phyloP scores from a whole-genome alignment of 2,113 vertebrate species.

The Thymallus thymallus region DNA sequence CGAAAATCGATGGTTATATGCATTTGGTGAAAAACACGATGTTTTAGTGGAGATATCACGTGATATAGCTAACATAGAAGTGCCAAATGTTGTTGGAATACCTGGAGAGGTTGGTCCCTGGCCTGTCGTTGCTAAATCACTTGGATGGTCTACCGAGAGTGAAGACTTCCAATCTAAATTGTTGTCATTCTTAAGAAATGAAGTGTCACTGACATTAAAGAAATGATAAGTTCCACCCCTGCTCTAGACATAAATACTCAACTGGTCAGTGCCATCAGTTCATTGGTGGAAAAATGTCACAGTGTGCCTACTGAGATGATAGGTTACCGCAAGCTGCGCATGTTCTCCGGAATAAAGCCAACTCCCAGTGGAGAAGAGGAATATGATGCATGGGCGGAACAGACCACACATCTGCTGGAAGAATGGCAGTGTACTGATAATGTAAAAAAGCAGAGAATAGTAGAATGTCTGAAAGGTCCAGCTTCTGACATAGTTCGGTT shows the following conservation, averaged over 20 bases:
- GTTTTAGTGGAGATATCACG: no score
- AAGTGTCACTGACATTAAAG: slow-evolving; percentile 14
- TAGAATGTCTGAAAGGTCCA: slow-evolving; percentile 29
- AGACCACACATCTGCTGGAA: slow-evolving; percentile 25
- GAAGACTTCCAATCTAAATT: background rate
- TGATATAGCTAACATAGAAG: no score
- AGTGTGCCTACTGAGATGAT: background rate
- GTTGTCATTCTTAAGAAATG: slow-evolving; percentile 3
- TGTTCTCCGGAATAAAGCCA: slow-evolving; percentile 25
- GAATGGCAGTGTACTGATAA: slow-evolving; percentile 25
- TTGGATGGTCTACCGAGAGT: no score
- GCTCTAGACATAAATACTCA: slow-evolving; percentile 1
- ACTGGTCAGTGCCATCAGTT: slow-evolving; percentile 2
- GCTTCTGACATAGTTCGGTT: slow-evolving; percentile 29
- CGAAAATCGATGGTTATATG: no score
- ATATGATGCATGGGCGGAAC: slow-evolving; percentile 30
- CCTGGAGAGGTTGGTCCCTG: no score
- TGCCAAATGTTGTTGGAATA: no score
- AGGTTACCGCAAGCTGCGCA: slow-evolving; percentile 19
- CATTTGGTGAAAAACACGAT: no score
- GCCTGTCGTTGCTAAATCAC: no score
- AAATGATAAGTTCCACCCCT: background rate
- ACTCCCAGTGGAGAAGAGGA: slow-evolving; percentile 29
- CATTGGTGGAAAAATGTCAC: slow-evolving; percentile 19
- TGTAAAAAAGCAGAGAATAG: slow-evolving; percentile 36